Base-by-base conservation (phyloP, 2,797 vertebrate genomes). In the Alcedo atthis region DNA sequence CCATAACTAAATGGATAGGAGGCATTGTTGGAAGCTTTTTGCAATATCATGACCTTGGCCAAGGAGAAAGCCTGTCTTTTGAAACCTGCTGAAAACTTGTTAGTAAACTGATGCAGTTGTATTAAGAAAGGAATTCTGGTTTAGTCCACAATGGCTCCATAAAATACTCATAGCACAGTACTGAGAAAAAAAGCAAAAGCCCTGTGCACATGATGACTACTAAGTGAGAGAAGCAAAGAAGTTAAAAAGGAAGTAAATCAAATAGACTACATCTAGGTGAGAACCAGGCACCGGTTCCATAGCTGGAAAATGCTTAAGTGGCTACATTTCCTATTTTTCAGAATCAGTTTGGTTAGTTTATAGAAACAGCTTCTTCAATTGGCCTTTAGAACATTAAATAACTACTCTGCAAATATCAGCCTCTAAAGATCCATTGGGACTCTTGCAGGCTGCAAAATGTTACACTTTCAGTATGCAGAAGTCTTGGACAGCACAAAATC, bases 181-280 rank as follows among this genome's bases (percentile, higher is more conserved):
- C 14, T 46, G 15, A 58, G 30, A 15, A 42, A 81, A 81, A 88
- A 82, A 76, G 9, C 19, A 71, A 68, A 86, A 91, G 25, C 11
- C 12, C 14, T 1, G 0, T n/a, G 7, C 26, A 42, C 10, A 6
- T 6, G 15, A 19, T 35, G 9, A 74, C 28, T 15, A n/a, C n/a
- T 67, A 62, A 66, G 33, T 43, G 73, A 71, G 30, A 46, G 12
- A 76, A 57, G 8, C 1, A 49, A 59, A 63, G 46, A 59, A 8
- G 21, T 78, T 83, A 58, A 82, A 76, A 82, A 68, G 21, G n/a
- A 74, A 54, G 22, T 70, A 77, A 90, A 76, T 57, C 8, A 71
- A 82, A 59, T 53, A 55, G 76, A 76, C 63, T 46, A 64, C 40
- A 61, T 64, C 66, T 62, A 10, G 18, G 32, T 51, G 32, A 92